These are phyloP conservation scores for Sebastes matsubarae DNA, from an alignment of 2,797 vertebrate species.

Conservation along the genomic window DNA sequence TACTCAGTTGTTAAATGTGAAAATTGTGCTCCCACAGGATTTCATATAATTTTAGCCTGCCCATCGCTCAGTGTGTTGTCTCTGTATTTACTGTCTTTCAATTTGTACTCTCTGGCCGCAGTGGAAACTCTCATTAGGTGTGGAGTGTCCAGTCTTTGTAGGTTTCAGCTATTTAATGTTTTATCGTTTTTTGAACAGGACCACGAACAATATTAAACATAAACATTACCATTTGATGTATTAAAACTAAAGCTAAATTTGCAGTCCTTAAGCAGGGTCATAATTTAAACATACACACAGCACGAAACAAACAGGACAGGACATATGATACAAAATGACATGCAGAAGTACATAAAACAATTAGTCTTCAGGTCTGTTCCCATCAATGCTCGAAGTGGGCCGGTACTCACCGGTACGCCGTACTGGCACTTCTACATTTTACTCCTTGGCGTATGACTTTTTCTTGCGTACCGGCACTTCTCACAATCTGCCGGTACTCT, in stretches of 20 bases:
- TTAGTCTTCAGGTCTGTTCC: too few relatives aligned
- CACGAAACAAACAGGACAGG: too few relatives aligned
- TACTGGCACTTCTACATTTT: too few relatives aligned
- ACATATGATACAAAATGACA: too few relatives aligned
- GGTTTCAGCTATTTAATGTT: neutral
- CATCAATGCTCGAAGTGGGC: too few relatives aligned
- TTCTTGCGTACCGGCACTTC: too few relatives aligned
- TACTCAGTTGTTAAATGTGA: neutral
- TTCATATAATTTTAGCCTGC: neutral
- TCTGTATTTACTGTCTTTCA: neutral
- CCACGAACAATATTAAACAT: neutral
- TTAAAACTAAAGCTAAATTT: neutral
- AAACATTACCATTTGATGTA: neutral
- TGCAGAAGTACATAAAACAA: too few relatives aligned
- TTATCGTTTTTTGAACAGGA: neutral
- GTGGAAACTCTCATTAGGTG: neutral
- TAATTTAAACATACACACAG: too few relatives aligned
- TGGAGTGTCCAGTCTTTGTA: neutral
- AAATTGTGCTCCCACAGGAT: neutral
- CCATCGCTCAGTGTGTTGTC: neutral
- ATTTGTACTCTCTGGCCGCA: neutral
- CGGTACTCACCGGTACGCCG: too few relatives aligned
- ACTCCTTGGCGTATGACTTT: too few relatives aligned
- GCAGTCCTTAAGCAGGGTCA: too few relatives aligned
- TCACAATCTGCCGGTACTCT: too few relatives aligned